Base-by-base conservation (phyloP, 2,113 vertebrate species). In the Laticauda colubrina region DNA sequence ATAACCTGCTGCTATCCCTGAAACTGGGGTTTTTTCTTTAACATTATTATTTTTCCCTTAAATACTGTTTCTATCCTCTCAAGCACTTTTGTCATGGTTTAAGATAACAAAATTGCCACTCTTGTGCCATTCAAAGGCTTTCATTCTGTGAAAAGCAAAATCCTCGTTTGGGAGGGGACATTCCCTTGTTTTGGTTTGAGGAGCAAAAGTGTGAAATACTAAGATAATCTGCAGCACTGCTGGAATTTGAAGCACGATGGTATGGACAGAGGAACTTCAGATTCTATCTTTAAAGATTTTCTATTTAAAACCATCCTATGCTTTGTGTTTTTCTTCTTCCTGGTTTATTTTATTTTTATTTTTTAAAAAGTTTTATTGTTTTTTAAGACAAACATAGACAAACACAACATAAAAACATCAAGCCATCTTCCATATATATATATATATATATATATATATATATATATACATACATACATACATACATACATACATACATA, bases 261-360 rank as follows among this genome's bases (percentile, higher is more conserved):
- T 94, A n/a, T 93, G 95, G 92, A 94, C 39, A 91, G 45, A 69
- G 59, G 64, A 92, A 94, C 81, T 94, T 95, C 88, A 95, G 90
- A 96, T 8, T 95, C 88, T 75, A 94, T 95, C 56, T 96, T 87
- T 93, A 96, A 96, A 94, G 39, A 88, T 85, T 81, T 14, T 94
- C n/a, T 20, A 92, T 95, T 91, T 55, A 94, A 90, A 95, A 96
- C 81, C 95, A 91, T 93, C 55, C 10, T 61, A 39, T 34, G 85
- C 92, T 85, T 34, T 20, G 55, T 64, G 86, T 91, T 93, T 48
- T 95, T 94, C 64, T 94, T 93, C 64, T 94, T 54, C 90, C 10
- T 39, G 9, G 51, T 21, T 51, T n/a, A 29, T 64, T 92, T 93
- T 11, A 64, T 94, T 93, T 93, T 89, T 59, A 43, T 89, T 7